Base-by-base conservation (phyloP, 2,797 vertebrate species). In the Liparis tanakae region DNA sequence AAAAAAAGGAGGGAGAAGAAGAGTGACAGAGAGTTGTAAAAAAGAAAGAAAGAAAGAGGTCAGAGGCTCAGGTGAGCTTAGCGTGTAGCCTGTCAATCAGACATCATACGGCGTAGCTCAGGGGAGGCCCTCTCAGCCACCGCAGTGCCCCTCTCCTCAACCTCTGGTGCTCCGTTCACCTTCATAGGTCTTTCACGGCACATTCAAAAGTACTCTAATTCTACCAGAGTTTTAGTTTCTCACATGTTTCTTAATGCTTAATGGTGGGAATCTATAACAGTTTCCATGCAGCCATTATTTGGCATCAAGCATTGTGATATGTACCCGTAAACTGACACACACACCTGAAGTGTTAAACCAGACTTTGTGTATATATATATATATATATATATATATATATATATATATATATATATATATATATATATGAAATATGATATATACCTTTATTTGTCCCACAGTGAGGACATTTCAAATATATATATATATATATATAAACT, bases 61-160 rank as follows among this genome's bases (percentile, higher is more conserved):
- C 90, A 92, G 86, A 64, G 83, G 88, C 89, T 90, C 90, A 91
- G 90, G 88, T 90, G 88, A 88, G 85, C 84, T 87, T 87, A 88
- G 84, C 68, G 57, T 92, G 91, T 93, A 82, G 84, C 81, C 76
- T 91, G 92, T 94, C 93, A 93, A 89, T 94, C 93, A 90, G 70
- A 83, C 80, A 84, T 89, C 78, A 77, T 72, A 85, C 72, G 25
- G 78, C 61, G 15, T 68, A 74, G 82, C 91, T 88, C 78, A 65
- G 83, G 88, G 86, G 82, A 88, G 77, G 65, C 58, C 74, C 77
- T 72, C n/a, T 50, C 66, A 70, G 76, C 76, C 77, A 70, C 75
- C 55, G 51, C 56, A 41, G n/a, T 75, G 68, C 80, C 60, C 67
- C 53, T 53, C 68, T 74, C 67, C 75, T 62, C 84, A 76, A 85